A percentile compares a stretch with the other conserved stretches of the same genome.
phyloP scores from a whole-genome alignment of 30 jellyfish, hydroid and myxozoan species.

The Catostylus mosaicus region DNA sequence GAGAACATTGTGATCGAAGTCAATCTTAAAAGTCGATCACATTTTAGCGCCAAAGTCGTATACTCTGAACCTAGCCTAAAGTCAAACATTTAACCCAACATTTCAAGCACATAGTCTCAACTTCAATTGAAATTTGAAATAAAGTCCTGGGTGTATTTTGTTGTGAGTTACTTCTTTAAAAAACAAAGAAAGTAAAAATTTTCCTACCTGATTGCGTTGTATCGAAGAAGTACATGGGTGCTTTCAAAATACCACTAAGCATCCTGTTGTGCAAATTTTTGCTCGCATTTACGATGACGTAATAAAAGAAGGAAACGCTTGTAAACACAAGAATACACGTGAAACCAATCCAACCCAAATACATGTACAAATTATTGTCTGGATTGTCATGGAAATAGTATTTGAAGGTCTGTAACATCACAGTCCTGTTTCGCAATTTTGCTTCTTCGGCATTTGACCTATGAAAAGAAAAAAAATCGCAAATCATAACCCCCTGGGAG shows the following conservation, averaged over 20 bases:
- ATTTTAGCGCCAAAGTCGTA: no score
- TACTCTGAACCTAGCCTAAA: no score
- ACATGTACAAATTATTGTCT: constrained; percentile 27
- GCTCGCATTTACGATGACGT: constrained; percentile 44
- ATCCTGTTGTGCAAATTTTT: constrained; percentile 46
- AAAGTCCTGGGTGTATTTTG: no score
- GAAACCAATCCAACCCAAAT: constrained; percentile 16
- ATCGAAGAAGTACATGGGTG: constrained; percentile 74
- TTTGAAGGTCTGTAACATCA: not conserved
- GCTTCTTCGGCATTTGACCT: constrained; percentile 44
- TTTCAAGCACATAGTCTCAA: no score
- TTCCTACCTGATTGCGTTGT: constrained; percentile 67
- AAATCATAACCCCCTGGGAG: no score
- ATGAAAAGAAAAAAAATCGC: not conserved
- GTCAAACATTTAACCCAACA: no score
- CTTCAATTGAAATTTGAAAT: no score
- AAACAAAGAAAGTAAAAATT: no score
- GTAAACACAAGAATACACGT: constrained; percentile 11
- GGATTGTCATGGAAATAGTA: constrained; percentile 3
- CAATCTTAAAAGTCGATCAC: no score
- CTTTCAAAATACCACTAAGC: constrained; percentile 58
- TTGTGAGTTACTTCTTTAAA: no score
- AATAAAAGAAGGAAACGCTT: constrained; percentile 8
- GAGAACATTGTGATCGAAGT: no score
- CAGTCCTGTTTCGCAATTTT: not conserved